phyloP scores from a whole-genome alignment of 2,797 vertebrate genomes.

The Schizothorax lantsangensis region DNA sequence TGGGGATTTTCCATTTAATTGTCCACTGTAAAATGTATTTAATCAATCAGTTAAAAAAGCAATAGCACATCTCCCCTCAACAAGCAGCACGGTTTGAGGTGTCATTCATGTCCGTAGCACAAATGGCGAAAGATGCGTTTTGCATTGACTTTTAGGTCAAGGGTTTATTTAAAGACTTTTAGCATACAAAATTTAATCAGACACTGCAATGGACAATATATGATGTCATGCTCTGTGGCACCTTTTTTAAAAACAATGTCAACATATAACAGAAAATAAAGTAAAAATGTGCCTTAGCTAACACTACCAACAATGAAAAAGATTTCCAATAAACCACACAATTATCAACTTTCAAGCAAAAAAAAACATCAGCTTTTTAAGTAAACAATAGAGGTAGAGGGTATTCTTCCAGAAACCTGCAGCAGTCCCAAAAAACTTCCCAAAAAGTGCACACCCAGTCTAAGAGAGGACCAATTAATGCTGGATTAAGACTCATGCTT shows the following conservation, averaged over 20 bases:
- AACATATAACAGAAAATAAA: background rate
- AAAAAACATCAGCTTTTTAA: conserved; percentile 74
- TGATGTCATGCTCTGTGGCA: background rate
- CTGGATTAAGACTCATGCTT: conserved; percentile 99
- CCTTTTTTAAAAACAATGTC: background rate
- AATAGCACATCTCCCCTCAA: background rate
- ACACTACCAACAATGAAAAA: background rate
- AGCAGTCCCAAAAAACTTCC: conserved; percentile 65
- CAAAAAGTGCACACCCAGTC: conserved; percentile 89
- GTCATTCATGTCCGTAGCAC: background rate
- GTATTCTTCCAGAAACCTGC: conserved; percentile 74
- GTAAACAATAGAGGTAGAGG: conserved; percentile 74
- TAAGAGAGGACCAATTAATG: conserved; percentile 98
- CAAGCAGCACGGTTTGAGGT: background rate
- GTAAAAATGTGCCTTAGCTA: background rate
- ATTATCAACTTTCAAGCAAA: conserved; percentile 53
- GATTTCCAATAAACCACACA: conserved; percentile 22
- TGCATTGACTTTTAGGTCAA: no score
- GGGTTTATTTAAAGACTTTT: background rate
- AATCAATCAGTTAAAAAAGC: background rate
- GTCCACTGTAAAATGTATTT: background rate
- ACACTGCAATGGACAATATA: background rate
- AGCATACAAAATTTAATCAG: no score
- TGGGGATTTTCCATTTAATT: background rate
- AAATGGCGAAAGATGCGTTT: background rate